Evolutionary conservation across 37 sponge, comb jelly and placozoan genomes (phyloP).

Genomic region (Cliona cf. orientalis): DNA sequence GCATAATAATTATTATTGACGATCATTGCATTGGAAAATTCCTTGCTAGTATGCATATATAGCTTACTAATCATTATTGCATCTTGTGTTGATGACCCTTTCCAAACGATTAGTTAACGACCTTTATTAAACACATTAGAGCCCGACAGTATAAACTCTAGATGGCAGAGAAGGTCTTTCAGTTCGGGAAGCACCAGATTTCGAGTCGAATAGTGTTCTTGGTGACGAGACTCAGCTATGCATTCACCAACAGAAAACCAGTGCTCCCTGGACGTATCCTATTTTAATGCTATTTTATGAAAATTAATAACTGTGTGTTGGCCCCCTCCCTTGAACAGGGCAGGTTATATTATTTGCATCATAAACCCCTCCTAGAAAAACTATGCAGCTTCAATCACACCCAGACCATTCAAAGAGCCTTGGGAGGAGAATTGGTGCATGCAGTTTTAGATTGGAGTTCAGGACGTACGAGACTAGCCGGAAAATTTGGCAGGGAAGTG

Average conservation of each 20-base stretch:
- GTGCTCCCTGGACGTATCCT: constrained; percentile 90
- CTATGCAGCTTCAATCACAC: background rate
- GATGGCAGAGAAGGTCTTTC: constrained; percentile 21
- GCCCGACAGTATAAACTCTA: background rate
- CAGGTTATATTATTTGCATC: background rate
- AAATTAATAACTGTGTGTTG: too few species aligned
- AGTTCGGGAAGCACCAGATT: constrained; percentile 59
- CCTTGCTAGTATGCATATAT: too few species aligned
- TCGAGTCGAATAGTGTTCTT: constrained; percentile 42
- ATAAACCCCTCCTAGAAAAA: background rate
- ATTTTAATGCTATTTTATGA: too few species aligned
- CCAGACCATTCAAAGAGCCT: background rate
- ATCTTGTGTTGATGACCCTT: constrained; percentile 15
- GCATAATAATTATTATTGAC: too few species aligned
- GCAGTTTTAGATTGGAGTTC: too few species aligned
- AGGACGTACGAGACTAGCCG: too few species aligned
- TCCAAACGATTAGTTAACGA: background rate
- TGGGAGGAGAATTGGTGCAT: too few species aligned
- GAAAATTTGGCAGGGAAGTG: too few species aligned
- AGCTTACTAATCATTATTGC: too few species aligned
- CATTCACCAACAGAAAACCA: constrained; percentile 82
- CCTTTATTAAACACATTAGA: background rate
- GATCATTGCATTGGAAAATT: too few species aligned
- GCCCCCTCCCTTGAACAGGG: too few species aligned
- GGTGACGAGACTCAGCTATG: constrained; percentile 62